Conservation (phyloP, 1,140 invertebrate species). For the Chionoecetes opilio region DNA sequence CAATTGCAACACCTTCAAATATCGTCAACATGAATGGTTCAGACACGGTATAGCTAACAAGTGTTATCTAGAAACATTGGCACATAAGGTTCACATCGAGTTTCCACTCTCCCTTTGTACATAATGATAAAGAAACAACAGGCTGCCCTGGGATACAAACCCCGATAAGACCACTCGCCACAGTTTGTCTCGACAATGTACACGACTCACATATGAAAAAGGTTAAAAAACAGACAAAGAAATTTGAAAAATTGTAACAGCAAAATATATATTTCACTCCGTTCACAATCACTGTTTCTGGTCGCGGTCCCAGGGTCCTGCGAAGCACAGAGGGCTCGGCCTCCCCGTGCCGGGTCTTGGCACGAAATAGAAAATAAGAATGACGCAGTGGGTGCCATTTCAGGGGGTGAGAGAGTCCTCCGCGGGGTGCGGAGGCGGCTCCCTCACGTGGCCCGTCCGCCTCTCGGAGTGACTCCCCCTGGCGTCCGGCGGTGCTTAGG, state of each 20-base stretch:
- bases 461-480: conserved; percentile 70
- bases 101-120: conserved; percentile 79
- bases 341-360: conserved; percentile 71
- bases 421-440: conserved; percentile 49
- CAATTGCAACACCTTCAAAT: conserved; percentile 79
- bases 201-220: conserved; percentile 75
- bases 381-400: conserved; percentile 75
- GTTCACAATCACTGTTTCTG: conserved; percentile 67
- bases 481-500: conserved; percentile 67
- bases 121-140: conserved; percentile 79
- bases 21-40: conserved; percentile 79
- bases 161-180: conserved; percentile 69
- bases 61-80: conserved; percentile 79
- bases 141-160: conserved; percentile 75
- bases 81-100: conserved; percentile 78
- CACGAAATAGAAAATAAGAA: conserved; percentile 75
- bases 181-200: conserved; percentile 71
- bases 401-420: conserved; percentile 69
- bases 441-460: conserved; percentile 64
- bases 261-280: conserved; percentile 76
- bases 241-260: conserved; percentile 77
- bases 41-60: conserved; percentile 78
- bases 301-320: conserved; percentile 76
- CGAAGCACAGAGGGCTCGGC: conserved; percentile 69
- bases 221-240: conserved; percentile 70